Conservation (phyloP, 2,888 invertebrate genomes). For the Neuroscelio doddi region DNA sequence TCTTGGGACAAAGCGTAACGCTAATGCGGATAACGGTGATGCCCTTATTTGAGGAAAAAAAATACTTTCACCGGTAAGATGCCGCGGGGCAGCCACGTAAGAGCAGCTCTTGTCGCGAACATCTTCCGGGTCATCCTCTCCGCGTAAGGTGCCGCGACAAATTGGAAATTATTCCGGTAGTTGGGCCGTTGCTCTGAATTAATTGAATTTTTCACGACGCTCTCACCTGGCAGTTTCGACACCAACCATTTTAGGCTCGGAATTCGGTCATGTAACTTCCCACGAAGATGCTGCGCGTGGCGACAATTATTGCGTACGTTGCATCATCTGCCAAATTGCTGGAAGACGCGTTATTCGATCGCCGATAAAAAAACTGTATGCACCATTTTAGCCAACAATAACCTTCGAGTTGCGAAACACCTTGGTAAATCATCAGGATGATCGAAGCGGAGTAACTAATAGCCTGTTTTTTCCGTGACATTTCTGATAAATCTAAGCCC, state of each 20-base stretch:
- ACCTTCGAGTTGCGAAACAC: conserved; percentile 36
- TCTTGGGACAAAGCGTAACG: too few species aligned
- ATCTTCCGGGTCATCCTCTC: conserved; percentile 44
- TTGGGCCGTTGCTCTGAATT: conserved; percentile 32
- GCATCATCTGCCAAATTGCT: too few species aligned
- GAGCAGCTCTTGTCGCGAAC: too few species aligned
- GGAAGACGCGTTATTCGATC: too few species aligned
- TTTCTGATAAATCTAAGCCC: conserved; percentile 33
- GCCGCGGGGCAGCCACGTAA: conserved; percentile 22
- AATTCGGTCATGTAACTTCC: too few species aligned
- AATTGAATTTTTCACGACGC: conserved; percentile 22
- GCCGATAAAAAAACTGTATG: too few species aligned
- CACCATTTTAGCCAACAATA: too few species aligned
- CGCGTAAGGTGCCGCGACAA: conserved; percentile 62
- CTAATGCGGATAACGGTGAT: too few species aligned
- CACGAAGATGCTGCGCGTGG: too few species aligned
- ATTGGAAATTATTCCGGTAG: conserved; percentile 66
- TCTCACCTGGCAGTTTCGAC: too few species aligned
- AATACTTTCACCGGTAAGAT: conserved; percentile 36
- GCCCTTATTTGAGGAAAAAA: conserved; percentile 17
- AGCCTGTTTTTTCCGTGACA: conserved; percentile 25
- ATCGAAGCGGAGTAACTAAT: conserved; percentile 30
- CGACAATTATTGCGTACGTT: too few species aligned
- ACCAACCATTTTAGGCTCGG: too few species aligned
- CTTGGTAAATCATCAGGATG: conserved; percentile 40